Conservation (phyloP, 2,797 vertebrate genomes). For the Psittacula echo region DNA sequence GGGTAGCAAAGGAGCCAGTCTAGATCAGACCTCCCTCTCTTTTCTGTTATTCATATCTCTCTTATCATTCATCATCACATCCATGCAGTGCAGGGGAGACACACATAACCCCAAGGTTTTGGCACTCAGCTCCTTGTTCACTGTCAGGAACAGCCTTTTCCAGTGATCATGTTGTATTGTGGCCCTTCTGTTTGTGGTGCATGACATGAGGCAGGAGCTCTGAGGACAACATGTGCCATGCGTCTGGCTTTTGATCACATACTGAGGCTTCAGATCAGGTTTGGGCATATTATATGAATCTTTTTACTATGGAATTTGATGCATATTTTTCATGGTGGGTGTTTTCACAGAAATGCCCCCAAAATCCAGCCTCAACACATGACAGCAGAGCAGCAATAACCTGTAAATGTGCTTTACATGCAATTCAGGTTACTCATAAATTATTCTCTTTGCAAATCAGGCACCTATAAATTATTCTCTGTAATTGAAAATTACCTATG, state of each 20-base stretch:
- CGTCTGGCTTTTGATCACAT: neutral
- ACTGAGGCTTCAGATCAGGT: neutral
- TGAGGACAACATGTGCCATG: accelerated
- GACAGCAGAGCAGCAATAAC: neutral
- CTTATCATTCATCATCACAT: neutral
- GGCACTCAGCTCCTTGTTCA: neutral
- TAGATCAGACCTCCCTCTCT: neutral
- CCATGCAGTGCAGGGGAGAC: neutral
- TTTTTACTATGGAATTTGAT: neutral
- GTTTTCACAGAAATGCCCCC: neutral
- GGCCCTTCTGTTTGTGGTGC: neutral
- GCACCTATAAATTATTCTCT: slow-evolving; percentile 56
- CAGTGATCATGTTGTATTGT: accelerated
- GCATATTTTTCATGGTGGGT: neutral
- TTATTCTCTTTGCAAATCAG: slow-evolving; percentile 48
- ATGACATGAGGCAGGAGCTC: neutral
- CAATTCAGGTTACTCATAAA: slow-evolving; percentile 22
- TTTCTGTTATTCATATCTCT: neutral
- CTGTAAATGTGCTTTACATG: neutral
- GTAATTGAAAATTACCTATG: slow-evolving; percentile 33
- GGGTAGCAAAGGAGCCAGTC: neutral
- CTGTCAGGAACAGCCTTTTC: neutral
- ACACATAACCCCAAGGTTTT: neutral
- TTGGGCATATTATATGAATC: neutral
- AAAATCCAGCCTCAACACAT: neutral